Conservation (phyloP, 2,797 vertebrate genomes). For the Selene dorsalis region DNA sequence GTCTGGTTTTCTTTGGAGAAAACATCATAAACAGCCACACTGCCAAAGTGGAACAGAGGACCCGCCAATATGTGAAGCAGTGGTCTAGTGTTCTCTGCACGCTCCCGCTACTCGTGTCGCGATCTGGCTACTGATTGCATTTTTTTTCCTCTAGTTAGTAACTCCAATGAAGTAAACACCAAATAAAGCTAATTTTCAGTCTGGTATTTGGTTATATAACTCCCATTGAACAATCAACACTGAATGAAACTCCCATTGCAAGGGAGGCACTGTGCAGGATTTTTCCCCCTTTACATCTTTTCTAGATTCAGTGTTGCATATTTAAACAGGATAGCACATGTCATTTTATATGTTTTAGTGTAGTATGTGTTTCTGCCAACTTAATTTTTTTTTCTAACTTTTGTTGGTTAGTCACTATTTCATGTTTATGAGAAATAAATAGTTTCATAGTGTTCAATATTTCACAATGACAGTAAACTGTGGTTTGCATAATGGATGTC, state of each 20-base stretch:
- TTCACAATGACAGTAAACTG: slow-evolving; percentile 26
- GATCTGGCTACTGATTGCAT: slow-evolving; percentile 23
- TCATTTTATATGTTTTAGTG: background rate
- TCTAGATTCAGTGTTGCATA: background rate
- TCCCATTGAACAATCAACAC: slow-evolving; percentile 10
- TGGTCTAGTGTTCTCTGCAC: background rate
- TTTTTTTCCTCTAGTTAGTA: slow-evolving; percentile 29
- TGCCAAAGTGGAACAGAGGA: slow-evolving; percentile 33
- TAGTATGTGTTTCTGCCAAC: slow-evolving; percentile 2
- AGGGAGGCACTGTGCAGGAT: background rate
- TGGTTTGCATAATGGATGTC: slow-evolving; percentile 49
- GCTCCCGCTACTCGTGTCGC: slow-evolving; percentile 6
- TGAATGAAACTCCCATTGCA: slow-evolving; percentile 8
- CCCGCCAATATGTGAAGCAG: slow-evolving; percentile 26
- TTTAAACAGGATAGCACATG: slow-evolving; percentile 1
- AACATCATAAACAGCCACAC: slow-evolving; percentile 45
- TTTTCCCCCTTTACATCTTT: background rate
- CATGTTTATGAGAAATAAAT: slow-evolving; percentile 21
- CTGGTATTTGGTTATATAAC: slow-evolving; percentile 3
- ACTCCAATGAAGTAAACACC: slow-evolving; percentile 21
- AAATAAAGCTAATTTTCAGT: slow-evolving; percentile 26
- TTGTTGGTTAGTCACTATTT: slow-evolving; percentile 33
- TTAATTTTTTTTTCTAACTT: slow-evolving; percentile 17
- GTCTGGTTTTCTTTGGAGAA: slow-evolving; percentile 38
- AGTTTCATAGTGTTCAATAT: background rate